Percentiles rank a stretch among this genome's conserved stretches.
Conservation (phyloP, 2,888 invertebrate genomes). For the Lochmaea crataegi region DNA sequence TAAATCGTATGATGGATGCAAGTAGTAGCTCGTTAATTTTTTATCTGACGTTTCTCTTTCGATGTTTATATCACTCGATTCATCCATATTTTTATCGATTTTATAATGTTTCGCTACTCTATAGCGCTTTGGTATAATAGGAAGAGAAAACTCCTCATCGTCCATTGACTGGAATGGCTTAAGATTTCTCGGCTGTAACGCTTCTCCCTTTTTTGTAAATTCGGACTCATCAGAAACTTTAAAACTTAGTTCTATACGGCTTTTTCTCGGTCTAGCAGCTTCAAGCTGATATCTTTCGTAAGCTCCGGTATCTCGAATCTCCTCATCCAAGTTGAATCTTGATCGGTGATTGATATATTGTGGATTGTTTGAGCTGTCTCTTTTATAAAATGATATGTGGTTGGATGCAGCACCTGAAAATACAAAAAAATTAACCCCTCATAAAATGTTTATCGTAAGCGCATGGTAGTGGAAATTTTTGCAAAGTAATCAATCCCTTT, state of each 20-base stretch:
- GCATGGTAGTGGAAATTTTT: too few relatives aligned
- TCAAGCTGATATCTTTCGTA: conserved; percentile 48
- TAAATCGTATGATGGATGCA: neutral
- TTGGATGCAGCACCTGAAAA: neutral
- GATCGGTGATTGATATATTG: neutral
- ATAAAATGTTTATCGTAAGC: too few relatives aligned
- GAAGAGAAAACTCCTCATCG: neutral
- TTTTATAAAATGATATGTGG: neutral
- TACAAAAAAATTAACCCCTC: neutral
- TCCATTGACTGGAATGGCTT: neutral
- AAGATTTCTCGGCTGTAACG: neutral
- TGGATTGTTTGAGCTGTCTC: conserved; percentile 1
- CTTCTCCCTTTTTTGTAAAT: neutral
- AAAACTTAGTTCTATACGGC: conserved; percentile 29
- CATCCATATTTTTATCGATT: neutral
- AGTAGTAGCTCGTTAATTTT: neutral
- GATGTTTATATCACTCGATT: neutral
- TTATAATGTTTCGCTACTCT: neutral
- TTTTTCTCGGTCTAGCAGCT: conserved; percentile 44
- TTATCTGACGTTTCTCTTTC: neutral
- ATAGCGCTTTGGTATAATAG: neutral
- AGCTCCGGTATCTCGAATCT: neutral
- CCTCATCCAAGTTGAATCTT: neutral
- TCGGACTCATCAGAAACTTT: neutral
- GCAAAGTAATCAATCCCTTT: too few relatives aligned